Conservation (phyloP, 1,140 invertebrate species). For the Bombus impatiens region DNA sequence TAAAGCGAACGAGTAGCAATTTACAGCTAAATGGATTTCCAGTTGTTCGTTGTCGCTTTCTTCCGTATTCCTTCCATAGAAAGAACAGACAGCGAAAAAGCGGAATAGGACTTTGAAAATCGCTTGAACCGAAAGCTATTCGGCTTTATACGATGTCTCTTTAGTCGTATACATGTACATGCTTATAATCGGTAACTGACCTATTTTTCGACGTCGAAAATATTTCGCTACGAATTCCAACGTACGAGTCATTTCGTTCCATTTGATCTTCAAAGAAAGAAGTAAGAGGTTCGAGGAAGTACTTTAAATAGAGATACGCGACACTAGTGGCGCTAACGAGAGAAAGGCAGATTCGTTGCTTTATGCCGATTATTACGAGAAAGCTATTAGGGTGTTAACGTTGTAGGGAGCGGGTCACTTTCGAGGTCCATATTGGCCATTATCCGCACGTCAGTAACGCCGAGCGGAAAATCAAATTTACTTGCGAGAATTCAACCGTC, state of each 20-base stretch:
- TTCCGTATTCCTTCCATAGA: conserved; percentile 21
- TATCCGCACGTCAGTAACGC: conserved; percentile 21
- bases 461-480: conserved; percentile 41
- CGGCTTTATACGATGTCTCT: not conserved
- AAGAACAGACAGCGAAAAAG: conserved; percentile 1
- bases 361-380: conserved; percentile 50
- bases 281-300: too few relatives aligned
- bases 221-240: not conserved
- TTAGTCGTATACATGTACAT: too few relatives aligned
- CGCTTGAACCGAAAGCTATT: conserved; percentile 39
- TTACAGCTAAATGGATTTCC: conserved; percentile 60
- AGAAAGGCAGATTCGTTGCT: conserved; percentile 23
- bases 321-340: not conserved
- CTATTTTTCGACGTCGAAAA: not conserved
- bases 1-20: conserved; percentile 40
- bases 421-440: conserved; percentile 17
- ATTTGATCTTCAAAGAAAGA: conserved; percentile 11
- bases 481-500: conserved; percentile 7
- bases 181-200: too few relatives aligned
- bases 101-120: conserved; percentile 32
- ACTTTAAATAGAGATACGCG: too few relatives aligned
- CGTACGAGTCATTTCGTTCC: not conserved
- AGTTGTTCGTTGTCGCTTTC: conserved; percentile 37
- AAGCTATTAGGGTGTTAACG: conserved; percentile 46
- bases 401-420: conserved; percentile 23